Base-by-base conservation (phyloP, 2,888 invertebrate species). In the Cerceris rybyensis region DNA sequence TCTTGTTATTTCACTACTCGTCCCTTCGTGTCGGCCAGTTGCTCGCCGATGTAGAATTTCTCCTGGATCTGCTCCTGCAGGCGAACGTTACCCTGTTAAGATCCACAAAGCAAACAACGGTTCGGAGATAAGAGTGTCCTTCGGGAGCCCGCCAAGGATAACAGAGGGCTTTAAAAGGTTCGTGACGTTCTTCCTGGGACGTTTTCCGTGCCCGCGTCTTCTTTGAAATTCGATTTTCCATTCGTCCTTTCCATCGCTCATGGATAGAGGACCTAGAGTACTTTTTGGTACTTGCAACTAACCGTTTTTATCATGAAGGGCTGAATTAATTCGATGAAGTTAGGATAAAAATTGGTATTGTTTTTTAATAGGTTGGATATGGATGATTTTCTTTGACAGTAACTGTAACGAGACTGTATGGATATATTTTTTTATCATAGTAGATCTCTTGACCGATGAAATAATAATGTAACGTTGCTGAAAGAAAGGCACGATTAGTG, bases 161-260 rank as follows among this genome's bases (percentile, higher is more conserved):
- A 91, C 88, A 87, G 79, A 78, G 83, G 85, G 84, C 86, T 89
- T 89, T 88, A 86, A 87, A 91, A 90, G 89, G 84, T 87, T 88
- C 87, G 83, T 73, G 75, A 80, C 75, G 78, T 82, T 69, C 58
- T 66, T 54, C 17, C 63, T 54, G 41, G 49, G 6, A 58, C 41
- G 55, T 57, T 28, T 59, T 9, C 54, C 14, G 14, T 13, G 5
- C 59, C 0, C 42, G 41, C 60, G n/a, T 13, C 68, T 54, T 73
- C 78, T 72, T 70, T 74, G 50, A 65, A 85, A 81, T 81, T 75
- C 81, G 70, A 78, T 81, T 77, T 63, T 16, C 50, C 52, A 7
- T 64, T 63, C 63, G 50, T 17, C 16, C 14, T 13, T 28, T 28
- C 28, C 11, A n/a, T 55, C 11, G 11, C 7, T 17, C 17, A 11